A percentile compares a stretch with the other conserved stretches of the same genome.
Evolutionary conservation across 1,140 invertebrate species (phyloP).

Genomic region (Tigriopus japonicus): DNA sequence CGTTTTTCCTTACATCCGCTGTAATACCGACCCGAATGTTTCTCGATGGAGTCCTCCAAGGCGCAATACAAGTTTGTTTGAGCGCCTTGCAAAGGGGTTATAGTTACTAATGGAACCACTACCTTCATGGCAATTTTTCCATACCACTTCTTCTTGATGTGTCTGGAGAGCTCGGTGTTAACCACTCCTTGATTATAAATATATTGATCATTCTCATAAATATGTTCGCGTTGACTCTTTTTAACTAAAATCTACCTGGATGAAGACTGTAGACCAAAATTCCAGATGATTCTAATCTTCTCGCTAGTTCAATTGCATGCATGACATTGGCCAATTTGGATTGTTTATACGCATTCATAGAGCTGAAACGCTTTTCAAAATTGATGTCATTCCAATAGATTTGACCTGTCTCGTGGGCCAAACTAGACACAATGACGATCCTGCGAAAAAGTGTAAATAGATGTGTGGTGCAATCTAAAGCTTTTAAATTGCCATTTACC

Average conservation of each 20-base stretch:
- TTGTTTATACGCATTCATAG: conserved; percentile 21
- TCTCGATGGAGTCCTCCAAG: background rate
- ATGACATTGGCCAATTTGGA: conserved; percentile 76
- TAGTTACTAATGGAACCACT: background rate
- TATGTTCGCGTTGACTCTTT: background rate
- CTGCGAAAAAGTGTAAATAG: conserved; percentile 27
- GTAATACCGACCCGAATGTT: background rate
- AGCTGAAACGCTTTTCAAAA: conserved; percentile 20
- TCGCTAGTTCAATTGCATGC: conserved; percentile 58
- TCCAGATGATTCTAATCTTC: conserved; percentile 49
- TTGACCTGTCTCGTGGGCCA: conserved; percentile 39
- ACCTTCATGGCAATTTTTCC: background rate
- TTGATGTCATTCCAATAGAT: conserved; percentile 22
- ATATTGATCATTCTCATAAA: background rate
- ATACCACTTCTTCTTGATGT: conserved; percentile 32
- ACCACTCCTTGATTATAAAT: conserved; percentile 21
- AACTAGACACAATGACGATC: conserved; percentile 66
- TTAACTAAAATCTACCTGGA: conserved; percentile 21
- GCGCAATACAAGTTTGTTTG: conserved; percentile 2
- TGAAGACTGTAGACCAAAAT: conserved; percentile 19
- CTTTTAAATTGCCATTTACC: background rate
- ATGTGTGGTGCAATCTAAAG: background rate
- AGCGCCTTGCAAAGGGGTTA: background rate
- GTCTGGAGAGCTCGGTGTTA: conserved; percentile 48
- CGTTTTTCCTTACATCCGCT: conserved; percentile 25